A percentile compares a stretch with the other conserved stretches of the same genome.
Evolutionary conservation across 2,888 invertebrate genomes (phyloP).

Genomic region (Eremobia ochroleuca): DNA sequence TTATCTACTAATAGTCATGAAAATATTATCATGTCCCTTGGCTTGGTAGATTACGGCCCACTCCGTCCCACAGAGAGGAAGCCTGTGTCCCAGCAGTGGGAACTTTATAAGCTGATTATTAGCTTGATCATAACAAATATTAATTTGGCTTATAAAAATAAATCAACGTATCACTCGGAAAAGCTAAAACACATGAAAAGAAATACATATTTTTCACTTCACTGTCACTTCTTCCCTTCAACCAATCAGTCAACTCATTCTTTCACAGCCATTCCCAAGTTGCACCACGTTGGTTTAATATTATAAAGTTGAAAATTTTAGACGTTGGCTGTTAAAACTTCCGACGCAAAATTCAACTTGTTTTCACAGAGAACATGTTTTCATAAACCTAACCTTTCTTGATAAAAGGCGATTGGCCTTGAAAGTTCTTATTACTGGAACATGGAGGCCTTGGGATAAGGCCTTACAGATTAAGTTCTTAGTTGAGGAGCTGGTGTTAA

Average conservation of each 20-base stretch:
- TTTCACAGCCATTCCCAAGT: not conserved
- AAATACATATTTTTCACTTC: not conserved
- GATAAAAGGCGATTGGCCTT: constrained; percentile 37
- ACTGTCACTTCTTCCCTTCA: not conserved
- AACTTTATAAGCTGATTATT: not conserved
- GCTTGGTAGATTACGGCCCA: not conserved
- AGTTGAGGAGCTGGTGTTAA: constrained; percentile 26
- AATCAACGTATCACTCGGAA: not conserved
- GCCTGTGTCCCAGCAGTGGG: not conserved
- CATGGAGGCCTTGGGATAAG: constrained; percentile 14
- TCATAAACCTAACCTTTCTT: constrained; percentile 35
- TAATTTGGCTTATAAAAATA: no score
- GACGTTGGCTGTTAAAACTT: constrained; percentile 33
- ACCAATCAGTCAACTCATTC: constrained; percentile 16
- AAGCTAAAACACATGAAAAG: not conserved
- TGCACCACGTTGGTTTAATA: constrained; percentile 3
- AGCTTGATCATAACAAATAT: not conserved
- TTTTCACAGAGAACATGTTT: constrained; percentile 22
- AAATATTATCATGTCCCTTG: not conserved
- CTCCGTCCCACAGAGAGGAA: not conserved
- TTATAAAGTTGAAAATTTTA: constrained; percentile 24
- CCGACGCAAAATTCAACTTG: constrained; percentile 13
- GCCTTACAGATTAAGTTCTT: constrained; percentile 47
- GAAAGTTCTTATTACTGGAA: constrained; percentile 31
- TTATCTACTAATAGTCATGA: not conserved